Percentiles rank a stretch among this genome's conserved stretches.
These are phyloP conservation scores for Phyllopteryx taeniolatus DNA, from an alignment of 2,113 vertebrate genomes.

Conservation along the genomic window DNA sequence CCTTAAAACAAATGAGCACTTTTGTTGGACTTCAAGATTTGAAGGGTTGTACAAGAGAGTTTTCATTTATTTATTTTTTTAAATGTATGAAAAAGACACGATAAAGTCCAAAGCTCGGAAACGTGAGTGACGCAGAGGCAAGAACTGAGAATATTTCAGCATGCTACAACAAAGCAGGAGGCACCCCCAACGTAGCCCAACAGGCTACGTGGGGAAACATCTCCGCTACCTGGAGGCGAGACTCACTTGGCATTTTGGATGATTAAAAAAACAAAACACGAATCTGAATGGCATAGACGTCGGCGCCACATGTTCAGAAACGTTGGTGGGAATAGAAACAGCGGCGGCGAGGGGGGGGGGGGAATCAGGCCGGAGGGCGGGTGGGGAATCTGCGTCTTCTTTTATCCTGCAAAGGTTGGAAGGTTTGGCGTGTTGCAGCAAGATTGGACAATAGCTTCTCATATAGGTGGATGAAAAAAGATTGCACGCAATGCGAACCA, in stretches of 20 bases:
- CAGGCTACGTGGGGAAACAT: constrained; percentile 10
- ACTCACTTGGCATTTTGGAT: constrained; percentile 42
- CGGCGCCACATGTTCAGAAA: constrained; percentile 21
- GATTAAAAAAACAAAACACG: constrained; percentile 48
- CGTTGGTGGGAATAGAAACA: constrained; percentile 7
- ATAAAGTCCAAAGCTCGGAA: no score
- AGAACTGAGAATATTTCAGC: constrained; percentile 27
- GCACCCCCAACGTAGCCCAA: constrained; percentile 10
- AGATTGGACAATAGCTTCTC: constrained; percentile 24
- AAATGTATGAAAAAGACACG: no score
- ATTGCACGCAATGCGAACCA: constrained; percentile 24
- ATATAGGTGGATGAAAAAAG: neutral
- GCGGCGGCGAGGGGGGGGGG: neutral
- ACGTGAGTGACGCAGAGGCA: neutral
- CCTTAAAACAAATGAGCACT: no score
- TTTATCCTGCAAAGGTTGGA: constrained; percentile 1
- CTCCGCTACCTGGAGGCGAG: constrained; percentile 30
- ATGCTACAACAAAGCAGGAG: constrained; percentile 17
- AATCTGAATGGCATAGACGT: constrained; percentile 21
- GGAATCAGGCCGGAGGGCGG: constrained; percentile 1
- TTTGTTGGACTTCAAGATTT: no score
- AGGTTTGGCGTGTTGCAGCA: constrained; percentile 26
- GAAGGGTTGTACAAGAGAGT: no score
- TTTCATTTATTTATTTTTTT: neutral
- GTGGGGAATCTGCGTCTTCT: neutral